These are phyloP conservation scores for Ailurus styani DNA, from an alignment of 2,113 vertebrate species.

Conservation along the genomic window DNA sequence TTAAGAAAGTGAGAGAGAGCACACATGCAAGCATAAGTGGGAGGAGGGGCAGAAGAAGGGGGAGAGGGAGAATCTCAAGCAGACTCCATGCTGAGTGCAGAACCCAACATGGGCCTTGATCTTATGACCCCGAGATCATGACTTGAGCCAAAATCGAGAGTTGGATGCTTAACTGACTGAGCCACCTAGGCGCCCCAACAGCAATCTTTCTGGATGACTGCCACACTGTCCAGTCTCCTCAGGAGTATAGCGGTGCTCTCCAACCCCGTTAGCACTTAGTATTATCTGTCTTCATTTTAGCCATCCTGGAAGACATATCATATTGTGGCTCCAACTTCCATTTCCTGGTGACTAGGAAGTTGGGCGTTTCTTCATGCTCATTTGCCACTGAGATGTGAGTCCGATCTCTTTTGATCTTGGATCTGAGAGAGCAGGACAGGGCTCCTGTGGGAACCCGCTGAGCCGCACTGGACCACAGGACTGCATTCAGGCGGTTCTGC, in stretches of 20 bases:
- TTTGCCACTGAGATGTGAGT: not conserved
- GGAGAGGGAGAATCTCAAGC: not conserved
- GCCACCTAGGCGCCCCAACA: not conserved
- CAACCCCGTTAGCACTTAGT: not conserved
- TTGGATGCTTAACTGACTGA: not conserved
- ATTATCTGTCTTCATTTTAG: not conserved
- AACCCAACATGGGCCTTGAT: not conserved
- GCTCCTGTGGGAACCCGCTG: not conserved
- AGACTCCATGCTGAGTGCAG: not conserved
- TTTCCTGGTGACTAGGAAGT: not conserved
- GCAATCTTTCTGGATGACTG: fast-evolving
- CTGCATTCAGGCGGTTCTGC: not conserved
- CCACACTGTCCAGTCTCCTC: too few relatives aligned
- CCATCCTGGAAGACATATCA: not conserved
- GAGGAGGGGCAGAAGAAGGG: not conserved
- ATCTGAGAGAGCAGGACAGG: not conserved
- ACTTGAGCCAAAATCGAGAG: not conserved
- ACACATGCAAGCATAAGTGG: not conserved
- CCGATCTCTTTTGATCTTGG: not conserved
- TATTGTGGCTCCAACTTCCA: fast-evolving
- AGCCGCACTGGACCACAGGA: not conserved
- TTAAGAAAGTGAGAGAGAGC: not conserved
- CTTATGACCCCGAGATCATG: not conserved
- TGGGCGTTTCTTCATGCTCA: not conserved
- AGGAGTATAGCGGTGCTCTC: not conserved